Base-by-base conservation (phyloP, 2,797 vertebrate genomes). In the Neosalanx taihuensis region DNA sequence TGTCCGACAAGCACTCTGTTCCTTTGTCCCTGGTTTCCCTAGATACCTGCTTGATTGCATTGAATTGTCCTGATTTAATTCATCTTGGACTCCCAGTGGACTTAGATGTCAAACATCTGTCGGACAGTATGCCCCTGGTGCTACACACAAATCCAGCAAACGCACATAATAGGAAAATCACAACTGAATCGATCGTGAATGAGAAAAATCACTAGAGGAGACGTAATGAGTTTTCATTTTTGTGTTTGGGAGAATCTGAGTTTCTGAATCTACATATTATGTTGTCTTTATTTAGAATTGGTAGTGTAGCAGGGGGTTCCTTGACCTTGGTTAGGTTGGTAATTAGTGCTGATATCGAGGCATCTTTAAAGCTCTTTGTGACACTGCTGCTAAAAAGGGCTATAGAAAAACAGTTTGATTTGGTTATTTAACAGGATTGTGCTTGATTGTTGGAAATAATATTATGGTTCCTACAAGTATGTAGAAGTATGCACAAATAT, bases 71-170 rank as follows among this genome's bases (percentile, higher is more conserved):
- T 86, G 82, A 82, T 89, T 92, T 83, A 79, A 85, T 87, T 92
- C 85, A 79, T 82, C 81, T 74, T n/a, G 70, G 68, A 83, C 78
- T 87, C 90, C 86, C 77, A 18, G 77, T 83, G 89, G 86, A 90
- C 87, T 89, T 86, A 82, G 84, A 87, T 87, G 85, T 87, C 89
- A 88, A 89, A 85, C 91, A 92, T 93, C 88, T 93, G 91, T 90
- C 88, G 87, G 74, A 72, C 74, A 59, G 76, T 75, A 78, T 46
- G 41, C 41, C 41, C 41, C 41, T 12, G 10, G 41, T 46, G 41
- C 41, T 46, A 46, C 41, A 15, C 31, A 9, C 12, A 12, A 10
- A 26, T 61, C 13, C 31, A 58, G 53, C 74, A 29, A 65, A 53
- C 70, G 65, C 67, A 67, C 69, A 74, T 26, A 72, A 70, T 71